These are phyloP conservation scores for Falco columbarius DNA, from an alignment of 2,797 vertebrate genomes.

Conservation along the genomic window DNA sequence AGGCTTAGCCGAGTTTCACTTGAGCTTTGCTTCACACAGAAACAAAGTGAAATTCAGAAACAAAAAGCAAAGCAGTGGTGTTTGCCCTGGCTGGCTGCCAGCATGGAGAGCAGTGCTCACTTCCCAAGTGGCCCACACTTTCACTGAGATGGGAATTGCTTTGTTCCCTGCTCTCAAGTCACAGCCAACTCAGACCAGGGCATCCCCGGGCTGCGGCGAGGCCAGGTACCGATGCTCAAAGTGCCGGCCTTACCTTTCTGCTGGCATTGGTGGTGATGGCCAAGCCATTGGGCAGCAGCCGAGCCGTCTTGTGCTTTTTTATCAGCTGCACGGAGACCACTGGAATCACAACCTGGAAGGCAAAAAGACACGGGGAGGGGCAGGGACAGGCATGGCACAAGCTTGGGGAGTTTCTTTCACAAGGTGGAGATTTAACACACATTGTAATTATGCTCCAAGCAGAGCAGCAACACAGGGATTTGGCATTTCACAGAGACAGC, in stretches of 20 bases:
- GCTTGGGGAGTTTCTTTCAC: neutral
- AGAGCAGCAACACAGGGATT: fast-evolving
- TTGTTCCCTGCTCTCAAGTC: neutral
- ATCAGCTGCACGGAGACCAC: slow-evolving; percentile 91
- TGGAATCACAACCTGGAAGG: slow-evolving; percentile 87
- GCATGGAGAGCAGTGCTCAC: fast-evolving
- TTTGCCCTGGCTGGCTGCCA: slow-evolving; percentile 8
- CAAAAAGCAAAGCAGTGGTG: neutral
- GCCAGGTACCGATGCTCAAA: neutral
- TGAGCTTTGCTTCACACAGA: neutral
- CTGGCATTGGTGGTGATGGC: slow-evolving; percentile 91
- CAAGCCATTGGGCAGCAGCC: slow-evolving; percentile 92
- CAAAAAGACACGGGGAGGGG: neutral
- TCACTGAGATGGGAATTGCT: neutral
- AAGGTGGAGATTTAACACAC: fast-evolving
- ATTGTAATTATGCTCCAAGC: neutral
- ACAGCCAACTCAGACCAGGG: neutral
- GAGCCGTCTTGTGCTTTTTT: slow-evolving; percentile 95
- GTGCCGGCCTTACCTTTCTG: slow-evolving; percentile 81
- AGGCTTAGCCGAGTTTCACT: neutral
- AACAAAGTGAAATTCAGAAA: slow-evolving; percentile 28
- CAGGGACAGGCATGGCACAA: fast-evolving
- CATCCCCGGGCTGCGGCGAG: fast-evolving
- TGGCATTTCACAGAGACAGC: neutral
- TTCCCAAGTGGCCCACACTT: fast-evolving